phyloP scores from a whole-genome alignment of 92 coral and sea anemone species.

The Hydrozoanthus gracilis region DNA sequence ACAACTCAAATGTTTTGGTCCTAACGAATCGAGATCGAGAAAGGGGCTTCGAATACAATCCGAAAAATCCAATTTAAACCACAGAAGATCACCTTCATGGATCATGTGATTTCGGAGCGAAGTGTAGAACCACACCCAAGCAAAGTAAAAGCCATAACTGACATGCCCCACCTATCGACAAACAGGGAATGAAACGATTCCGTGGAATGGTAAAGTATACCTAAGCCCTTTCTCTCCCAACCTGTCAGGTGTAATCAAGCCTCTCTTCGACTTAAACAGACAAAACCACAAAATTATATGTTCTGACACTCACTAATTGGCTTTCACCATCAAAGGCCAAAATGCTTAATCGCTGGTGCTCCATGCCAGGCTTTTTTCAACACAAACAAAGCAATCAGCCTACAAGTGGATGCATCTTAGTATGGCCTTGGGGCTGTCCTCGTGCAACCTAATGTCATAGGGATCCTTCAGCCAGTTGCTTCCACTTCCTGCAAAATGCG shows the following conservation, averaged over 20 bases:
- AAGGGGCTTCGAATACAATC: constrained; percentile 50
- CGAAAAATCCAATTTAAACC: constrained; percentile 56
- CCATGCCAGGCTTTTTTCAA: constrained; percentile 50
- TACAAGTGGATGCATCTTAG: constrained; percentile 46
- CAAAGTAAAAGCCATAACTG: constrained; percentile 45
- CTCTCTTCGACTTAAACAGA: constrained; percentile 44
- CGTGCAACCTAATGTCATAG: constrained; percentile 31
- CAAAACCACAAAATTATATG: constrained; percentile 40
- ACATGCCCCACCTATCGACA: constrained; percentile 41
- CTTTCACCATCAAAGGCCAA: constrained; percentile 53
- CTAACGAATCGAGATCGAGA: constrained; percentile 51
- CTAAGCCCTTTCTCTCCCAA: constrained; percentile 37
- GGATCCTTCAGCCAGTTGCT: constrained; percentile 43
- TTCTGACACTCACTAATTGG: constrained; percentile 43
- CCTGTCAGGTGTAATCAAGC: constrained; percentile 53
- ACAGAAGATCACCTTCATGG: constrained; percentile 48
- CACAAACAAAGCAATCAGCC: constrained; percentile 36
- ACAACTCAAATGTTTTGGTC: constrained; percentile 40
- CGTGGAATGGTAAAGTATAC: constrained; percentile 41
- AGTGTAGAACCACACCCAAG: constrained; percentile 48
- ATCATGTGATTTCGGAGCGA: constrained; percentile 48
- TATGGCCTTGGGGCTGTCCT: constrained; percentile 48
- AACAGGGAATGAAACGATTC: neutral
- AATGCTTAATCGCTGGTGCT: constrained; percentile 38
- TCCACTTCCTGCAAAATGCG: constrained; percentile 47